These are phyloP conservation scores for Tetragnatha montana DNA, from an alignment of 2,888 invertebrate genomes.

Conservation along the genomic window DNA sequence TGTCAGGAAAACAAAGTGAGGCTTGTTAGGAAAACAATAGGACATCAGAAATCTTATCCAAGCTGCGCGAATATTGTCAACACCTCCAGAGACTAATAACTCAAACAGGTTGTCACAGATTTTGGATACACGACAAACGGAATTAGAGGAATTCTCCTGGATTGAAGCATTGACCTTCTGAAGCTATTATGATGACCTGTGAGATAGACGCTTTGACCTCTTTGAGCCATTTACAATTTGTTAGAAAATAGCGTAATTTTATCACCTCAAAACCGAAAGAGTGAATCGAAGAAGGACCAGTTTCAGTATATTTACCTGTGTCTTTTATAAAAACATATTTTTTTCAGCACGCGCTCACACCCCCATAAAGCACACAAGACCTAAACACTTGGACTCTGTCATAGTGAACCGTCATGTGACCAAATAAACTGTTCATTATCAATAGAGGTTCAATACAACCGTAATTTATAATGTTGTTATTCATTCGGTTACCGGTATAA, in stretches of 20 bases:
- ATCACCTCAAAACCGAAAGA: too few species aligned
- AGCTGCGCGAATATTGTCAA: not conserved
- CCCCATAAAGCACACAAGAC: too few species aligned
- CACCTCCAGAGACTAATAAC: not conserved
- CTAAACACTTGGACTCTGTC: too few species aligned
- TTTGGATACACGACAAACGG: not conserved
- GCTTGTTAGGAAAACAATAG: not conserved
- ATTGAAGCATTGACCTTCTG: not conserved
- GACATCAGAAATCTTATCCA: not conserved
- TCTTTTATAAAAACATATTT: too few species aligned
- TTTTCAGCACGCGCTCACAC: too few species aligned
- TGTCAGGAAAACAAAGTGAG: not conserved
- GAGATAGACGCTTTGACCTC: conserved; percentile 7
- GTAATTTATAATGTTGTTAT: too few species aligned
- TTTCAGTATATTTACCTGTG: too few species aligned
- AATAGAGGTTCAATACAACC: too few species aligned
- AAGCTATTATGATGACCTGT: not conserved
- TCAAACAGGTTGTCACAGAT: not conserved
- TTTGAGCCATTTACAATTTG: not conserved
- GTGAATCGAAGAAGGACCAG: too few species aligned
- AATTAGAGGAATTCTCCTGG: not conserved
- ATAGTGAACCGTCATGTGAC: too few species aligned
- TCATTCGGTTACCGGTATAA: too few species aligned
- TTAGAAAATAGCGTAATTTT: not conserved
- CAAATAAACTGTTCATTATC: too few species aligned